phyloP scores from a whole-genome alignment of 1,140 invertebrate species.

The Zaprionus ghesquierei region DNA sequence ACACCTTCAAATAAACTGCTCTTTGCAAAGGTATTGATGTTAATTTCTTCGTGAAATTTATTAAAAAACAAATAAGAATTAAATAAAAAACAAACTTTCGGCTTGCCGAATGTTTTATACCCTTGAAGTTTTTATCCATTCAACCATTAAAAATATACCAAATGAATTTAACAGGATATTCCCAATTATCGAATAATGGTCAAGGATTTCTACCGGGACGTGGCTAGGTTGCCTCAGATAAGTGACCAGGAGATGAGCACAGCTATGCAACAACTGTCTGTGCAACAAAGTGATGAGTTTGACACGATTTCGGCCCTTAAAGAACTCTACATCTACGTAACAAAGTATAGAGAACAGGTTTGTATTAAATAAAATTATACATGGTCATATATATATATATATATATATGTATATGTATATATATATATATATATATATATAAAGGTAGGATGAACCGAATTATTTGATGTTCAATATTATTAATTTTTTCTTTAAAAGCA shows the following conservation, averaged over 20 bases:
- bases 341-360: slow-evolving; percentile 95
- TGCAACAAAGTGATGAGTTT: slow-evolving; percentile 93
- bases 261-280: slow-evolving; percentile 95
- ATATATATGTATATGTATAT: background rate
- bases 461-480: too few species aligned
- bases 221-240: slow-evolving; percentile 92
- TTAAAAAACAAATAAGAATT: too few species aligned
- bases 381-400: background rate
- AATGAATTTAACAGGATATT: slow-evolving; percentile 86
- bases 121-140: too few species aligned
- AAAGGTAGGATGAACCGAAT: too few species aligned
- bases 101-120: too few species aligned
- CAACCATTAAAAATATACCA: background rate
- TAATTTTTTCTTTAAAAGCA: too few species aligned
- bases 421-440: too few species aligned
- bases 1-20: slow-evolving; percentile 96
- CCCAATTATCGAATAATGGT: slow-evolving; percentile 94
- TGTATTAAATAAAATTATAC: background rate
- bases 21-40: slow-evolving; percentile 90
- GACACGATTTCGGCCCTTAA: slow-evolving; percentile 95
- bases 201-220: slow-evolving; percentile 92
- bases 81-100: too few species aligned
- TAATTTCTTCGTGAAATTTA: background rate
- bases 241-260: slow-evolving; percentile 96
- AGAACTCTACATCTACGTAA: slow-evolving; percentile 96